Percentiles rank a stretch among this genome's conserved stretches.
These are phyloP conservation scores for Phthorimaea operculella DNA, from an alignment of 1,140 invertebrate genomes.

Conservation along the genomic window DNA sequence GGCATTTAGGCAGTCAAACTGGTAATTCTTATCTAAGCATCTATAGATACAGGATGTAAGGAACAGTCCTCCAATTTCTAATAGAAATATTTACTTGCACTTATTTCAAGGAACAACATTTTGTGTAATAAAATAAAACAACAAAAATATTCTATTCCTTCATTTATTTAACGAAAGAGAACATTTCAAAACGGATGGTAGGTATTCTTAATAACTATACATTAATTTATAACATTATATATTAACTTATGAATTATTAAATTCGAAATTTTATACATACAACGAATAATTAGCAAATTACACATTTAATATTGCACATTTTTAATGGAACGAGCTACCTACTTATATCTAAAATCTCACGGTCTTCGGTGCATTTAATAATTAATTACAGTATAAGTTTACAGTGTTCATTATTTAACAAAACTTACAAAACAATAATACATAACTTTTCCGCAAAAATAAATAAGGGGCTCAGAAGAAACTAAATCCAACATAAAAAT, in stretches of 20 bases:
- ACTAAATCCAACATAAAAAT: no score
- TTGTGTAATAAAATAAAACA: neutral
- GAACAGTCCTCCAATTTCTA: no score
- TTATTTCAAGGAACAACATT: no score
- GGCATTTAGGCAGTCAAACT: no score
- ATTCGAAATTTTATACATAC: slow-evolving; percentile 45
- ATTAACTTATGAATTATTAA: slow-evolving; percentile 28
- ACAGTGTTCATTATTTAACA: no score
- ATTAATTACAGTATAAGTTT: no score
- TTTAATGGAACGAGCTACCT: slow-evolving; percentile 3
- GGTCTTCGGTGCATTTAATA: no score
- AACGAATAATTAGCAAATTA: slow-evolving; percentile 18
- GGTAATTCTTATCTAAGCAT: no score
- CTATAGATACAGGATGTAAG: neutral
- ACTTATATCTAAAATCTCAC: neutral
- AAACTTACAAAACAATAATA: no score
- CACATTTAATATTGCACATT: slow-evolving; percentile 39
- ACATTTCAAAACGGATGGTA: neutral
- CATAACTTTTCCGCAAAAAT: no score
- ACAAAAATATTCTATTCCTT: neutral
- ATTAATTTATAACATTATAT: slow-evolving; percentile 11
- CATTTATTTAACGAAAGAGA: slow-evolving; percentile 3
- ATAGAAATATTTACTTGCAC: no score
- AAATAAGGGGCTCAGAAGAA: no score
- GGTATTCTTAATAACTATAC: slow-evolving; percentile 1